Conservation (phyloP, 2,797 vertebrate genomes). For the Emydoidea blandingii region DNA sequence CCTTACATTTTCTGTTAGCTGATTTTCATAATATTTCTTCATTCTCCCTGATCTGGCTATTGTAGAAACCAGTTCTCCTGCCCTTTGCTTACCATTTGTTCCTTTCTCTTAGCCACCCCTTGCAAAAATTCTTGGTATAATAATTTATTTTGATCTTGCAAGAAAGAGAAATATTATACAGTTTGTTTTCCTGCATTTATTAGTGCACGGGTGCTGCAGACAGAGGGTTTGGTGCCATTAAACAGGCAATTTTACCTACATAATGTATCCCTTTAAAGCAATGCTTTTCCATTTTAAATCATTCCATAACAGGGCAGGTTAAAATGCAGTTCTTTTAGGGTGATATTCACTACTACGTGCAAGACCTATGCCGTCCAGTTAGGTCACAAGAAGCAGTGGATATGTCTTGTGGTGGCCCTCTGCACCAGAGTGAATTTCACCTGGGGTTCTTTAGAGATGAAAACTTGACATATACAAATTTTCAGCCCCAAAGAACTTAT, state of each 20-base stretch:
- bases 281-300: constrained; percentile 65
- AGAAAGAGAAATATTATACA: background rate
- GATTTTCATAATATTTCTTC: background rate
- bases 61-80: background rate
- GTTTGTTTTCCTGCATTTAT: constrained; percentile 38
- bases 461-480: background rate
- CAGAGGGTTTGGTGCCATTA: constrained; percentile 54
- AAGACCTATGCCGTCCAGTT: constrained; percentile 17
- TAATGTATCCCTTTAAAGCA: constrained; percentile 62
- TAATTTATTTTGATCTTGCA: constrained; percentile 65
- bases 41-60: background rate
- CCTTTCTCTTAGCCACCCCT: constrained; percentile 19
- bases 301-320: constrained; percentile 40
- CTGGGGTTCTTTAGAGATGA: background rate
- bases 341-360: constrained; percentile 55
- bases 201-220: constrained; percentile 57
- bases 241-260: constrained; percentile 28
- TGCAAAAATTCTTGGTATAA: constrained; percentile 7
- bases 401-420: background rate
- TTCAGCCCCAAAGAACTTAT: background rate
- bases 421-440: background rate
- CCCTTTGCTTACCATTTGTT: background rate
- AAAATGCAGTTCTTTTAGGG: constrained; percentile 49
- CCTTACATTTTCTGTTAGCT: background rate
- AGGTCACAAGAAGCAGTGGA: background rate